A percentile compares a stretch with the other conserved stretches of the same genome.
Conservation (phyloP, 2,113 vertebrate species). For the Serilophus lunatus region DNA sequence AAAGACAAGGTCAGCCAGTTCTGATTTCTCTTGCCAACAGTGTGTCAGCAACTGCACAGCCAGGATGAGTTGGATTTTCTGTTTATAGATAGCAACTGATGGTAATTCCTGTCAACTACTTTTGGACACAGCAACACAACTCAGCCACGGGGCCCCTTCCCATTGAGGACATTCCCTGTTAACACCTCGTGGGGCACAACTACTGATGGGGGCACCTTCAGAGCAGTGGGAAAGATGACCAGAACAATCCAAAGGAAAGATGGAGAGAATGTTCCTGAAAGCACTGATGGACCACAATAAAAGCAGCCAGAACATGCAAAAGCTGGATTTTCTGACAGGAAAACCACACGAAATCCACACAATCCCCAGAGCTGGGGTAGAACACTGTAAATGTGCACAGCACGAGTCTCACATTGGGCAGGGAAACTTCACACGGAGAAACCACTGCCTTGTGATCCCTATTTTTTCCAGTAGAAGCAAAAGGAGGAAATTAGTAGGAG, state of each 20-base stretch:
- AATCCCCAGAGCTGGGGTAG: not conserved
- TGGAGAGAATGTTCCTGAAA: not conserved
- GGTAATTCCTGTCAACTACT: not conserved
- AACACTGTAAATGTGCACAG: rapidly evolving
- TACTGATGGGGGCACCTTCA: not conserved
- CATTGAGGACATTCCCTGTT: not conserved
- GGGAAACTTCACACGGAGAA: not conserved
- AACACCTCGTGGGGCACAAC: not conserved
- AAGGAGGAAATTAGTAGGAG: not conserved
- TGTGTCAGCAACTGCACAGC: not conserved
- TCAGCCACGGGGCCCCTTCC: not conserved
- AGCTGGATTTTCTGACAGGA: not conserved
- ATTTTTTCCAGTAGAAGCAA: not conserved
- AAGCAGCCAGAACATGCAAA: not conserved
- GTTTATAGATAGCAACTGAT: not conserved
- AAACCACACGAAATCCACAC: not conserved
- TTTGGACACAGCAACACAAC: not conserved
- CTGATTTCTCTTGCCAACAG: not conserved
- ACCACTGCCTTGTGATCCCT: not conserved
- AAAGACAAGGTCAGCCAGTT: not conserved
- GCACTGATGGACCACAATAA: no score
- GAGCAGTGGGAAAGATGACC: not conserved
- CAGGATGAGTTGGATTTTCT: not conserved
- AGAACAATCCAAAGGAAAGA: not conserved
- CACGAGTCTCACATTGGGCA: rapidly evolving